Percentiles rank a stretch among this genome's conserved stretches.
These are phyloP conservation scores for Drosophila orosa DNA, from an alignment of 1,140 invertebrate genomes.

Conservation along the genomic window DNA sequence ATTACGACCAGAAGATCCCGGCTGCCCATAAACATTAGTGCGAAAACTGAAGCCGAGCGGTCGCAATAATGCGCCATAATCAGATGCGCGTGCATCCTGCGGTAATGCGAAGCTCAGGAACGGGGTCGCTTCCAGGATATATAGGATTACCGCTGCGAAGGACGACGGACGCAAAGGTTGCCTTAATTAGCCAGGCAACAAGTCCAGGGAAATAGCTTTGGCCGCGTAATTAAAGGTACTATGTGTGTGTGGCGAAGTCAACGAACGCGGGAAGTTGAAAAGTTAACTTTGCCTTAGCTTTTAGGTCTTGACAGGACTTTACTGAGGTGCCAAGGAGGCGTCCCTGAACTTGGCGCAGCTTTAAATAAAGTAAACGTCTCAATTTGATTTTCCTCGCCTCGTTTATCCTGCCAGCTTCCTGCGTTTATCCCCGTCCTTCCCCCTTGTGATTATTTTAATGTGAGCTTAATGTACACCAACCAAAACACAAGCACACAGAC, in stretches of 20 bases:
- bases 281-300: constrained; percentile 35
- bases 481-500: not conserved
- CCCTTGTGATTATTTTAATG: constrained; percentile 46
- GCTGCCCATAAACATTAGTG: constrained; percentile 11
- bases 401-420: constrained; percentile 24
- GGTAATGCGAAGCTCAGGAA: constrained; percentile 26
- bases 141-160: constrained; percentile 46
- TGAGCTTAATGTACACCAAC: constrained; percentile 39
- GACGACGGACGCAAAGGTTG: constrained; percentile 13
- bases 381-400: constrained; percentile 57
- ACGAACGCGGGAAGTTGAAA: constrained; percentile 35
- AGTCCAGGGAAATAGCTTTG: constrained; percentile 12
- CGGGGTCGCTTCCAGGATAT: constrained; percentile 22
- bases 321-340: constrained; percentile 12
- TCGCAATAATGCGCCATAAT: constrained; percentile 29
- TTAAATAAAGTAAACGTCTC: constrained; percentile 42
- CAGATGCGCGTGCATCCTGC: constrained; percentile 45
- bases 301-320: constrained; percentile 10
- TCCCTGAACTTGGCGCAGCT: constrained; percentile 35
- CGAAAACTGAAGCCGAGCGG: constrained; percentile 3
- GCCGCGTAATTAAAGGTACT: constrained; percentile 39
- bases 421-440: not conserved
- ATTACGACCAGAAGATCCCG: not conserved
- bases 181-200: constrained; percentile 24
- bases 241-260: constrained; percentile 36